Conservation (phyloP, 2,797 vertebrate species). For the Falco novaeseelandiae region DNA sequence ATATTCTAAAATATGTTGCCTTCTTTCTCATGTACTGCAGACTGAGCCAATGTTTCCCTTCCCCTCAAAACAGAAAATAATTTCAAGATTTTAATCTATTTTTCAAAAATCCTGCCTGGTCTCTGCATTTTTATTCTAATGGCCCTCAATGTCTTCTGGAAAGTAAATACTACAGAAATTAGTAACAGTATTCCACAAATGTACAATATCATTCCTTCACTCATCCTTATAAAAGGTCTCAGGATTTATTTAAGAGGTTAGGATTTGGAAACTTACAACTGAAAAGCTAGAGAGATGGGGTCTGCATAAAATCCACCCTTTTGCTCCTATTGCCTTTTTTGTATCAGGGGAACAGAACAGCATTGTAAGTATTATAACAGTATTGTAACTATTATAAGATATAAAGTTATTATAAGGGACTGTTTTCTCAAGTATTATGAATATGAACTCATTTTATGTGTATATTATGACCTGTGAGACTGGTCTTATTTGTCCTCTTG, state of each 20-base stretch:
- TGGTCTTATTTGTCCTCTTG: not conserved
- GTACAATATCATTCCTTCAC: not conserved
- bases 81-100: not conserved
- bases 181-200: not conserved
- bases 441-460: not conserved
- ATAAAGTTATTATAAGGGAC: not conserved
- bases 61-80: not conserved
- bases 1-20: constrained; percentile 1
- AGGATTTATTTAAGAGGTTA: not conserved
- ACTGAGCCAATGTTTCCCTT: not conserved
- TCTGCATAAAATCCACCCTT: not conserved
- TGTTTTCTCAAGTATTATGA: not conserved
- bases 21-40: not conserved
- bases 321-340: not conserved
- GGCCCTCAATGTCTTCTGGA: not conserved
- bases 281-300: not conserved
- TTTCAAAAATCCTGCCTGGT: not conserved
- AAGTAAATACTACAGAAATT: not conserved
- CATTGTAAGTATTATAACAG: not conserved
- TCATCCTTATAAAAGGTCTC: not conserved
- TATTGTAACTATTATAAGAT: too few species aligned
- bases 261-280: not conserved
- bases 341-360: not conserved
- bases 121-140: not conserved
- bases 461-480: not conserved